Evolutionary conservation across 1,140 invertebrate species (phyloP).

Genomic region (Maconellicoccus hirsutus): DNA sequence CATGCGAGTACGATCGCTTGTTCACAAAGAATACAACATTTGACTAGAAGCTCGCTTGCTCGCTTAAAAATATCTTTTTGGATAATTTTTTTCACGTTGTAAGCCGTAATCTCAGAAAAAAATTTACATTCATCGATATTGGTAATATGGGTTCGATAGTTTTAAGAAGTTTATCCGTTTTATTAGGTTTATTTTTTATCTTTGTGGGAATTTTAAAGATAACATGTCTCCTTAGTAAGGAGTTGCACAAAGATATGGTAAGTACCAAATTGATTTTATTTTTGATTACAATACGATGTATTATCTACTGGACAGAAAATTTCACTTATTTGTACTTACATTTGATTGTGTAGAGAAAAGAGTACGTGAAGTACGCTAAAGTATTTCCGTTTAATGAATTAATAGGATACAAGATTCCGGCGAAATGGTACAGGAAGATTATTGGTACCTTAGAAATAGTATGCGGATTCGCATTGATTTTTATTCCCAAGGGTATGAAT

Average conservation of each 20-base stretch:
- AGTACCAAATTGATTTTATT: slow-evolving; percentile 34
- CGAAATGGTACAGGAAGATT: slow-evolving; percentile 82
- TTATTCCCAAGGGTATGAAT: slow-evolving; percentile 79
- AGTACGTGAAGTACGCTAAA: slow-evolving; percentile 93
- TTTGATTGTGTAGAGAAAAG: slow-evolving; percentile 71
- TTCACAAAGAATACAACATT: too few species aligned
- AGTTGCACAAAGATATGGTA: slow-evolving; percentile 94
- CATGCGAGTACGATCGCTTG: too few species aligned
- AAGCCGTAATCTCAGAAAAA: too few species aligned
- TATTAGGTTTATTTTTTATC: slow-evolving; percentile 88
- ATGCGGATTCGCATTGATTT: slow-evolving; percentile 74
- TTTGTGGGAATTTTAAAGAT: slow-evolving; percentile 89
- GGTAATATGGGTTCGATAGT: slow-evolving; percentile 58
- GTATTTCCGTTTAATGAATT: slow-evolving; percentile 80
- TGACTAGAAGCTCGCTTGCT: too few species aligned
- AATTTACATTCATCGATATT: slow-evolving; percentile 23
- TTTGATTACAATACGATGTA: background rate
- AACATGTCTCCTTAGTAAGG: slow-evolving; percentile 80
- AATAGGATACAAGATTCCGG: slow-evolving; percentile 75
- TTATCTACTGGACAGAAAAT: background rate
- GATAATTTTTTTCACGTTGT: too few species aligned
- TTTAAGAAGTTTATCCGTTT: slow-evolving; percentile 75
- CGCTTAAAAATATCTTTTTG: too few species aligned
- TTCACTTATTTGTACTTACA: slow-evolving; percentile 22
- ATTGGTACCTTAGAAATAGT: slow-evolving; percentile 81